Conservation (phyloP, 2,888 invertebrate genomes). For the Itoplectis maculator region DNA sequence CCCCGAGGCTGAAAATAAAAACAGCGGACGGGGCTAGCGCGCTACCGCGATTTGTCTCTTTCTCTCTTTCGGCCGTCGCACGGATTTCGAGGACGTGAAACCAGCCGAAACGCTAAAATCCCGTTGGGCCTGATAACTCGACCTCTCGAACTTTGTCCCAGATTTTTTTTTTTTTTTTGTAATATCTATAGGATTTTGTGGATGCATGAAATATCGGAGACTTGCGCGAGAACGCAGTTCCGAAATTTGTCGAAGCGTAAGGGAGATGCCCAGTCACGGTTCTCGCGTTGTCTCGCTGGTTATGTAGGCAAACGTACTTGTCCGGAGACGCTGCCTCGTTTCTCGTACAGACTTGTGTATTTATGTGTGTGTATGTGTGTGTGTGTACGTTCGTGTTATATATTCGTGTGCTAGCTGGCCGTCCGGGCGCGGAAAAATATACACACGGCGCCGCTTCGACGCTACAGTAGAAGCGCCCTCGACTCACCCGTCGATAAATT, state of each 20-base stretch:
- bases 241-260: not conserved
- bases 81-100: too few relatives aligned
- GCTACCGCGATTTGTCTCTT: conserved; percentile 23
- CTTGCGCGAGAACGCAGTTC: too few relatives aligned
- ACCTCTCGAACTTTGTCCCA: too few relatives aligned
- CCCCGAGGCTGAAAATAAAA: conserved; percentile 65
- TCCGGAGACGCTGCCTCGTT: not conserved
- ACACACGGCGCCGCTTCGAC: not conserved
- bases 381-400: too few relatives aligned
- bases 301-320: not conserved
- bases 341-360: not conserved
- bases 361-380: not conserved
- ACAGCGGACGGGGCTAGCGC: conserved; percentile 40
- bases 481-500: too few relatives aligned
- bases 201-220: too few relatives aligned
- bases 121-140: too few relatives aligned
- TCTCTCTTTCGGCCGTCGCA: too few relatives aligned
- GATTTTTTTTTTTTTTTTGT: too few relatives aligned
- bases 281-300: not conserved
- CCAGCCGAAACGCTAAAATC: too few relatives aligned
- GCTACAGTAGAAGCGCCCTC: not conserved
- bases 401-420: not conserved
- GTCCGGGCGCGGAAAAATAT: not conserved
- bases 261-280: not conserved
- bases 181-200: too few relatives aligned